Conservation (phyloP, 2,888 invertebrate genomes). For the Spisula subtruncata region DNA sequence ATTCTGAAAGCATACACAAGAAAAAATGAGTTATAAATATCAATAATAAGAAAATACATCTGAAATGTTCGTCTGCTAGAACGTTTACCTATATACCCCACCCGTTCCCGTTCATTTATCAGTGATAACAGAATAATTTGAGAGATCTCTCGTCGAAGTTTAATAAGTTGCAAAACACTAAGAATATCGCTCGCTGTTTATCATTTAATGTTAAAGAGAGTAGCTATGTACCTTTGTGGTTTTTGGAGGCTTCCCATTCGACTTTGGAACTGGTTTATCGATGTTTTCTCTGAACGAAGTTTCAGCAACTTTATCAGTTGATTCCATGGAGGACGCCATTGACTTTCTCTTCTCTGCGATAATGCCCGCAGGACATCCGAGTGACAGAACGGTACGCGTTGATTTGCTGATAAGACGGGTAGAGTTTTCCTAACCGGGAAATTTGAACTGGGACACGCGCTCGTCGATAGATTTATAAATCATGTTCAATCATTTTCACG, state of each 20-base stretch:
- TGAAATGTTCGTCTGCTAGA: constrained; percentile 10
- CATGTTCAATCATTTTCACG: no score
- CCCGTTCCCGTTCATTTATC: background rate
- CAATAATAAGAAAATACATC: no score
- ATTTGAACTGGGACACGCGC: background rate
- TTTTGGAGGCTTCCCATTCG: background rate
- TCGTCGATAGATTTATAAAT: no score
- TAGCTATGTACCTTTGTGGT: background rate
- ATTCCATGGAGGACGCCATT: constrained; percentile 24
- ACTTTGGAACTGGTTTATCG: constrained; percentile 3
- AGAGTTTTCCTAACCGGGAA: background rate
- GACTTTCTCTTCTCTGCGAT: constrained; percentile 19
- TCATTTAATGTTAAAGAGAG: background rate
- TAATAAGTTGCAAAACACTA: background rate
- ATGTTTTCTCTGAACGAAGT: background rate
- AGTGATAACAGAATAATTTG: background rate
- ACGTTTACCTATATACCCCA: constrained; percentile 22
- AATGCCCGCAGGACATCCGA: constrained; percentile 16
- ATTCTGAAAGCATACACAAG: no score
- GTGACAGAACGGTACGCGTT: background rate
- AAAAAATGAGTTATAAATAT: no score
- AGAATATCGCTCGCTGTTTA: background rate
- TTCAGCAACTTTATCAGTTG: background rate
- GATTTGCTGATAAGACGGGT: background rate
- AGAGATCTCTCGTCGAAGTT: background rate